Evolutionary conservation across 2,113 vertebrate species (phyloP).

Genomic region (Motacilla tschutschensis): DNA sequence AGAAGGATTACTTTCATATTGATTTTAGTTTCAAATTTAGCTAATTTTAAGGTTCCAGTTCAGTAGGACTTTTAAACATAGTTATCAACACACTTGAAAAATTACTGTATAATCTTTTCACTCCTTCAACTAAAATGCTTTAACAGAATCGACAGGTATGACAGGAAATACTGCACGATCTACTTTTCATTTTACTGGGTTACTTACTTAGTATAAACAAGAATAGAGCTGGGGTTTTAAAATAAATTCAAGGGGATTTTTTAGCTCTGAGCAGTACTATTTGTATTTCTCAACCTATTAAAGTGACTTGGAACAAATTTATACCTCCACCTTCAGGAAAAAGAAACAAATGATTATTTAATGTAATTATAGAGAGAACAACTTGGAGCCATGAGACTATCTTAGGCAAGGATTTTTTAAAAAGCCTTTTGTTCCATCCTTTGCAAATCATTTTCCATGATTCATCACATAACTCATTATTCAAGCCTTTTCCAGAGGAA

Average conservation of each 20-base stretch:
- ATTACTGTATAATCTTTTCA: background rate
- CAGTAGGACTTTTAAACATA: background rate
- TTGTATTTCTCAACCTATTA: background rate
- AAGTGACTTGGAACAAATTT: background rate
- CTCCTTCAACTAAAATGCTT: background rate
- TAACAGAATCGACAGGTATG: background rate
- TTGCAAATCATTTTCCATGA: background rate
- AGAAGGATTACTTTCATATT: background rate
- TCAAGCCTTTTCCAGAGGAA: background rate
- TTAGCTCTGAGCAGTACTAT: background rate
- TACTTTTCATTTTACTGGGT: background rate
- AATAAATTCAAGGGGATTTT: background rate
- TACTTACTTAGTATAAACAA: background rate
- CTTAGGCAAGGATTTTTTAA: background rate
- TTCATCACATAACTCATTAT: background rate
- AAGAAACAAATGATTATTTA: background rate
- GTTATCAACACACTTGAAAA: background rate
- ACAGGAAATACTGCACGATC: background rate
- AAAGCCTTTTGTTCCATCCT: background rate
- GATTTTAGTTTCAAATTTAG: background rate
- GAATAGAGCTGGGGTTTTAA: background rate
- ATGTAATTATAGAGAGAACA: background rate
- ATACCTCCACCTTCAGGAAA: background rate
- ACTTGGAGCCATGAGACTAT: background rate
- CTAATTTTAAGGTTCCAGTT: background rate